Base-by-base conservation (phyloP, 2,797 vertebrate genomes). In the Lepilemur ruficaudatus region DNA sequence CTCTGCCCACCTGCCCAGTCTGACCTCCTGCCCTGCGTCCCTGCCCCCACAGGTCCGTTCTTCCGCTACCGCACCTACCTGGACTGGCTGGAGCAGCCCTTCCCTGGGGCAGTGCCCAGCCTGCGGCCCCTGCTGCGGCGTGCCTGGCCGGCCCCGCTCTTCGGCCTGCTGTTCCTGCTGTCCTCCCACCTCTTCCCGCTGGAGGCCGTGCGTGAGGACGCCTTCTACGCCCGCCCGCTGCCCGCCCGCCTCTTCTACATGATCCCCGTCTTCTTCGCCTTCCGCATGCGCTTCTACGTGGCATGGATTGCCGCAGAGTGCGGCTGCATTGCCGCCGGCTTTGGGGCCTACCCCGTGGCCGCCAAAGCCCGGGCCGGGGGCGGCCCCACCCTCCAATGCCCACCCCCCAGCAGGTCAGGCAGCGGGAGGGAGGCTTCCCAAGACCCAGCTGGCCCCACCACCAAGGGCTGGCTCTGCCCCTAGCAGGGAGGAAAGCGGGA, bases 231-330 rank as follows among this genome's bases (percentile, higher is more conserved):
- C 65, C 93, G 97, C 52, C 98, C 98, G 95, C 97, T 99, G 95
- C 98, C 99, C 69, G 99, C 93, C 97, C 99, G 99, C 98, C 97
- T 99, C 70, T 99, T 99, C 98, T 99, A 99, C 98, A 99, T 99
- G 99, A 95, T 99, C 1, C 99, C 98, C 0, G 97, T 99, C 84
- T 99, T 99, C 98, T 99, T 99, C 85, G 98, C 99, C 96, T 99
- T 99, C 92, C 98, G 99, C 96, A 99, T 99, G 99, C 99, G 99
- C 94, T 99, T 99, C 98, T 99, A 99, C 63, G 99, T 99, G 1
- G 99, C 99, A 3, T 99, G 99, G 99, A 99, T 99, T 67, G 98
- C 99, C 0, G 99, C 99, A 0, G 99, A 99, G 97, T 99, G 99
- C 3, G 98, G 99, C 35, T 99, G 99, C 94, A 99, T 99, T 92